A percentile compares a stretch with the other conserved stretches of the same genome.
phyloP scores from a whole-genome alignment of 2,888 invertebrate species.

The Amiota communis region DNA sequence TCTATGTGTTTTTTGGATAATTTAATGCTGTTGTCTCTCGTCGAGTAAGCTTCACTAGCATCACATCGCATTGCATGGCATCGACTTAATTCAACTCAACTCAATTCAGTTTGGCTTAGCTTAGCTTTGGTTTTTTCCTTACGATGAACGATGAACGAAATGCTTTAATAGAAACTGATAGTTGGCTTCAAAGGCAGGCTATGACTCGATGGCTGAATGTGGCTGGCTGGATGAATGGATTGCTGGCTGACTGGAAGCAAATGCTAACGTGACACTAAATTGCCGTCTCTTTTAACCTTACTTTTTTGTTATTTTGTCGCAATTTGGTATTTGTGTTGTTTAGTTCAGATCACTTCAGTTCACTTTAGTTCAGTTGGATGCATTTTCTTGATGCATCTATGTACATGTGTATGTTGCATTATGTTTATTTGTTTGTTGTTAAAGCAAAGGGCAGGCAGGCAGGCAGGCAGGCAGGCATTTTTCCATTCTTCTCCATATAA shows the following conservation, averaged over 20 bases:
- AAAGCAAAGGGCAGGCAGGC: neutral
- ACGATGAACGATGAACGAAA: conserved; percentile 40
- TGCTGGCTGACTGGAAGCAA: conserved; percentile 52
- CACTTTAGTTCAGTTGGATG: neutral
- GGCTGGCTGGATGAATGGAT: too few relatives aligned
- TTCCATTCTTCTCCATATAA: neutral
- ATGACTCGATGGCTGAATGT: too few relatives aligned
- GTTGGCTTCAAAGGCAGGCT: conserved; percentile 41
- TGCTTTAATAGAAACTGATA: conserved; percentile 52
- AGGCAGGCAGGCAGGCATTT: neutral
- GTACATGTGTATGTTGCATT: neutral
- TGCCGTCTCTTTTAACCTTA: conserved; percentile 38
- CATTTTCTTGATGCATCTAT: neutral
- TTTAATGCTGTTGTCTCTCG: conserved; percentile 56
- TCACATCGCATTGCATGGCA: neutral
- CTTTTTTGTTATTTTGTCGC: neutral
- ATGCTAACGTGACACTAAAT: conserved; percentile 67
- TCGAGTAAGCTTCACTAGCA: neutral
- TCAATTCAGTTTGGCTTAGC: neutral
- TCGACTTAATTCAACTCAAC: neutral
- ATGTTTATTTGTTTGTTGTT: too few relatives aligned
- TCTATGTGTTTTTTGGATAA: conserved; percentile 52
- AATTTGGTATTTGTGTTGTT: neutral
- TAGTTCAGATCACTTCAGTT: neutral
- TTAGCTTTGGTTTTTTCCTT: neutral